These are phyloP conservation scores for Dermolepida albohirtum DNA, from an alignment of 2,888 invertebrate species.

Conservation along the genomic window DNA sequence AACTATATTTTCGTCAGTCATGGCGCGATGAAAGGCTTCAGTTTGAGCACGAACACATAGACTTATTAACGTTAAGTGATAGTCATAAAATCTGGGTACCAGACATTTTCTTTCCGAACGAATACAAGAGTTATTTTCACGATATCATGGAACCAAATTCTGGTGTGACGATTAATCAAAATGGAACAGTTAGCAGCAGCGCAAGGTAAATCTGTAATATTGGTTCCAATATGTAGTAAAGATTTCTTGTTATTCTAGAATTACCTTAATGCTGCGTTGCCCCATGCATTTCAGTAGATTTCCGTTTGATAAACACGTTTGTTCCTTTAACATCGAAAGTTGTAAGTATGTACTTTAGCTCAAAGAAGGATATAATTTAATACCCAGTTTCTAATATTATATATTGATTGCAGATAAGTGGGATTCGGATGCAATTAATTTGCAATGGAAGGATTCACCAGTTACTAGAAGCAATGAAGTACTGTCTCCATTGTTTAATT, in stretches of 20 bases:
- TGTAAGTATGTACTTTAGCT: slow-evolving; percentile 76
- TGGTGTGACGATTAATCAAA: slow-evolving; percentile 90
- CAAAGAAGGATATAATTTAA: background rate
- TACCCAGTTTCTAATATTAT: background rate
- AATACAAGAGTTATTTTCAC: slow-evolving; percentile 93
- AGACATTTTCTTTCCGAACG: slow-evolving; percentile 93
- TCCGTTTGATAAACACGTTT: slow-evolving; percentile 90
- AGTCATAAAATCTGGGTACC: slow-evolving; percentile 95
- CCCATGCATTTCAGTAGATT: slow-evolving; percentile 94
- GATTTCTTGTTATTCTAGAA: slow-evolving; percentile 67
- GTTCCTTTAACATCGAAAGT: slow-evolving; percentile 90
- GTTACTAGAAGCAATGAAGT: slow-evolving; percentile 38
- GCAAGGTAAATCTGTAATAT: slow-evolving; percentile 71
- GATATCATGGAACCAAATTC: slow-evolving; percentile 95
- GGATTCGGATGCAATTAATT: slow-evolving; percentile 32
- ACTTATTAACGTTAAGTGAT: slow-evolving; percentile 87
- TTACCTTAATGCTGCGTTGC: slow-evolving; percentile 90
- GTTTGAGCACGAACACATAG: slow-evolving; percentile 83
- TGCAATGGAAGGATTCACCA: slow-evolving; percentile 37
- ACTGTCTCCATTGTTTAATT: slow-evolving; percentile 36
- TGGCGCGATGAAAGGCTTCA: slow-evolving; percentile 90
- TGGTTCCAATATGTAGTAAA: background rate
- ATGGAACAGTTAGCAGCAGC: slow-evolving; percentile 91
- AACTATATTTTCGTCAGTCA: slow-evolving; percentile 92
- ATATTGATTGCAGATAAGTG: slow-evolving; percentile 29